Evolutionary conservation across 2,888 invertebrate genomes (phyloP).

Genomic region (Tipula vernalis): DNA sequence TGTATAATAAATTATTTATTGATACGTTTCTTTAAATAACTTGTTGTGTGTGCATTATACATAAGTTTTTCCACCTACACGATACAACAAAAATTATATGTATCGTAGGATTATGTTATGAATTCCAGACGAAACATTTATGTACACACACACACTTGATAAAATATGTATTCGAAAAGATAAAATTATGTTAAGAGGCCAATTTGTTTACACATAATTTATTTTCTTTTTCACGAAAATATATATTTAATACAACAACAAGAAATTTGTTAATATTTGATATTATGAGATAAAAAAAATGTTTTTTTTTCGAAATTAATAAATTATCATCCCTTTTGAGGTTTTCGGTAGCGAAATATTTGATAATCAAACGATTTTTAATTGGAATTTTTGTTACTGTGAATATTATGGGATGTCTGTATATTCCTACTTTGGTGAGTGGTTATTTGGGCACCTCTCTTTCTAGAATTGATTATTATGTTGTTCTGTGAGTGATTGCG

Average conservation of each 20-base stretch:
- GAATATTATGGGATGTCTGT: neutral
- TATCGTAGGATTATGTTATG: neutral
- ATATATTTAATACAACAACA: neutral
- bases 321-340: neutral
- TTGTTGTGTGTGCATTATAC: neutral
- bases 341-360: neutral
- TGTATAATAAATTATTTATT: neutral
- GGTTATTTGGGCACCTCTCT: too few relatives aligned
- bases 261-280: neutral
- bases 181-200: neutral
- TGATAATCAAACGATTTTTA: neutral
- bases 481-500: too few relatives aligned
- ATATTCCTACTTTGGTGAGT: too few relatives aligned
- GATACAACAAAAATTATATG: neutral
- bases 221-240: neutral
- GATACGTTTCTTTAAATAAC: neutral
- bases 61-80: neutral
- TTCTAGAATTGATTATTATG: too few relatives aligned
- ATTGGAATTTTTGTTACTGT: neutral
- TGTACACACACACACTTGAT: neutral
- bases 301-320: neutral
- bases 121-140: conserved; percentile 4
- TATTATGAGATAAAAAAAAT: neutral
- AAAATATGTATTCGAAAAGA: neutral
- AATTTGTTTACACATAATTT: conserved; percentile 4